Conservation (phyloP, 2,113 vertebrate genomes). For the Cinclus cinclus region DNA sequence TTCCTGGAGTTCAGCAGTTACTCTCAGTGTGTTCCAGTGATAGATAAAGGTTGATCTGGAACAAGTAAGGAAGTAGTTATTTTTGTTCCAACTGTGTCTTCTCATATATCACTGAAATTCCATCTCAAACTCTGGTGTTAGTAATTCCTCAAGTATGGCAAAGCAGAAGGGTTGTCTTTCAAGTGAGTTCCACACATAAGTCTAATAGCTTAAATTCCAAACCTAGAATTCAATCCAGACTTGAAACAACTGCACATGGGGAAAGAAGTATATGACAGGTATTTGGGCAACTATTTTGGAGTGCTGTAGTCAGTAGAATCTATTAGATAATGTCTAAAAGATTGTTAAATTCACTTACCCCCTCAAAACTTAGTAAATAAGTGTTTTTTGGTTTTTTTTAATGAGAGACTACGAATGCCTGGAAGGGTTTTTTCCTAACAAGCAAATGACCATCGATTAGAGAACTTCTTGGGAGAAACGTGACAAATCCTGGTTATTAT, state of each 20-base stretch:
- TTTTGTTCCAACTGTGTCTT: background rate
- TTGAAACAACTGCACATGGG: background rate
- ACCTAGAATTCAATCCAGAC: background rate
- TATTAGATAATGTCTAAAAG: background rate
- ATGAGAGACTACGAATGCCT: background rate
- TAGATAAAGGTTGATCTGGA: background rate
- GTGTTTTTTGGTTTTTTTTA: no score
- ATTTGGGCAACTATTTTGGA: background rate
- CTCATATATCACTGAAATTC: background rate
- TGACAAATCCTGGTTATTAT: background rate
- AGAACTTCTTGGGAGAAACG: background rate
- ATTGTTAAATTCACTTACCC: background rate
- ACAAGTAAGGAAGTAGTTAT: background rate
- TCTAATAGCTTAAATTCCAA: background rate
- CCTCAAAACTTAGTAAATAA: background rate
- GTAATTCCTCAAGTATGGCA: background rate
- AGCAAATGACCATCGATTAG: background rate
- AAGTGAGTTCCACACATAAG: background rate
- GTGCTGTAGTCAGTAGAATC: background rate
- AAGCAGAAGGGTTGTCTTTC: background rate
- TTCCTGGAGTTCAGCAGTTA: background rate
- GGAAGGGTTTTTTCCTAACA: background rate
- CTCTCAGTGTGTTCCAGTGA: fast-evolving
- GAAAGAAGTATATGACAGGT: background rate
- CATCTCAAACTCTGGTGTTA: background rate